Evolutionary conservation across 2,888 invertebrate genomes (phyloP).

Genomic region (Mythimna pallens): DNA sequence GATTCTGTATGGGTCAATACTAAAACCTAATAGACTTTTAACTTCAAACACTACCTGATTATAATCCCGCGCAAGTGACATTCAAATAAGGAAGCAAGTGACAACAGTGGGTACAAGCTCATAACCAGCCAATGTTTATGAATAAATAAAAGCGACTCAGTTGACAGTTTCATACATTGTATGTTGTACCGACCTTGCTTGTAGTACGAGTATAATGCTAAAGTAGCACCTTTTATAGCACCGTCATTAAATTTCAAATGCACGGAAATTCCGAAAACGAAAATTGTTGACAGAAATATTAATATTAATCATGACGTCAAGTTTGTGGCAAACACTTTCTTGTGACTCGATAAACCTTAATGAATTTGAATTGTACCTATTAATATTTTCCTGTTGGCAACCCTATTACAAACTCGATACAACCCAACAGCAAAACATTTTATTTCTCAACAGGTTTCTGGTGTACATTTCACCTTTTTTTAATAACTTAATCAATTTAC

Average conservation of each 20-base stretch:
- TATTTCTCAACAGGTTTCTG: slow-evolving; percentile 47
- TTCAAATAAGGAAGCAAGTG: slow-evolving; percentile 43
- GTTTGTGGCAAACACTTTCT: slow-evolving; percentile 16
- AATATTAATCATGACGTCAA: background rate
- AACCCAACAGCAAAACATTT: slow-evolving; percentile 25
- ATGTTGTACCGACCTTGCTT: background rate
- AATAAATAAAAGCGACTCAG: slow-evolving; percentile 36
- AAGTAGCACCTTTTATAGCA: slow-evolving; percentile 3
- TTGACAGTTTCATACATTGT: slow-evolving; percentile 28
- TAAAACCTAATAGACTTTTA: slow-evolving; percentile 17
- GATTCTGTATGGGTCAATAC: background rate
- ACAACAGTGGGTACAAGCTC: slow-evolving; percentile 30
- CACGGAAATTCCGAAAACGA: slow-evolving; percentile 12
- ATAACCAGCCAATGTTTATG: slow-evolving; percentile 40
- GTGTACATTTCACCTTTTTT: slow-evolving; percentile 32
- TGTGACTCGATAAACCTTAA: background rate
- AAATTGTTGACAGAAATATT: background rate
- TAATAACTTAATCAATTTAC: slow-evolving; percentile 62
- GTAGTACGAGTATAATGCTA: background rate
- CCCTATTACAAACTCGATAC: slow-evolving; percentile 42
- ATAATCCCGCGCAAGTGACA: slow-evolving; percentile 50
- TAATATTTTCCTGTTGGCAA: slow-evolving; percentile 30
- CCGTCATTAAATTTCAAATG: slow-evolving; percentile 3
- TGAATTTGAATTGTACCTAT: background rate
- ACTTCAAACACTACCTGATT: slow-evolving; percentile 39